These are phyloP conservation scores for Chrysocyon brachyurus DNA, from an alignment of 2,797 vertebrate species.

Conservation along the genomic window DNA sequence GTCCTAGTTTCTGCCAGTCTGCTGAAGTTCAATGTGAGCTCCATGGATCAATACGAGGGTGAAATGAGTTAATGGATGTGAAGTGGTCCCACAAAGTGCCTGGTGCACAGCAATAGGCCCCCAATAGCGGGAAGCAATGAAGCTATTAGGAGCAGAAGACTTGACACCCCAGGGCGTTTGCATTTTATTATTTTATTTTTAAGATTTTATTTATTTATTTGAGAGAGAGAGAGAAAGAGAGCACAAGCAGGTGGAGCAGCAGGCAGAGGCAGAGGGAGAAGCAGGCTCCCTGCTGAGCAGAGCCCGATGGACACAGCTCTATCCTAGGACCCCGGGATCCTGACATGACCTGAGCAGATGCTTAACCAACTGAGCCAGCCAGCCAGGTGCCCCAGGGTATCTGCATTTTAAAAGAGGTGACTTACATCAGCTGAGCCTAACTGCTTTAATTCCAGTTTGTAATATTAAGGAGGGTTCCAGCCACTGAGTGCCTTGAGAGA, in stretches of 20 bases:
- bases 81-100: background rate
- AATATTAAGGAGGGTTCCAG: background rate
- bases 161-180: conserved; percentile 29
- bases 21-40: conserved; percentile 21
- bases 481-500: background rate
- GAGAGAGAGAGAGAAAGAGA: too few species aligned
- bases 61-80: conserved; percentile 33
- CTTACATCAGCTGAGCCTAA: background rate
- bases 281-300: too few species aligned
- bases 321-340: too few species aligned
- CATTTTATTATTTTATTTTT: background rate
- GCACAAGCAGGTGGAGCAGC: too few species aligned
- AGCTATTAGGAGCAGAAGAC: conserved; percentile 11
- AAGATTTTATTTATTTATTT: too few species aligned
- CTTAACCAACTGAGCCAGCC: too few species aligned
- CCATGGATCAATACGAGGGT: background rate
- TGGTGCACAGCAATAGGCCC: background rate
- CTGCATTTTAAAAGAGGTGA: conserved; percentile 45
- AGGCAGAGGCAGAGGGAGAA: too few species aligned
- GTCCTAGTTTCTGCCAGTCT: background rate
- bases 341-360: too few species aligned
- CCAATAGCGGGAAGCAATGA: background rate
- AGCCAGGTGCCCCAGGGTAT: background rate
- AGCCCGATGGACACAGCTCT: too few species aligned
- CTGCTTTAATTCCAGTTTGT: background rate